Conservation (phyloP, 2,888 invertebrate genomes). For the Ctenicera cuprea region DNA sequence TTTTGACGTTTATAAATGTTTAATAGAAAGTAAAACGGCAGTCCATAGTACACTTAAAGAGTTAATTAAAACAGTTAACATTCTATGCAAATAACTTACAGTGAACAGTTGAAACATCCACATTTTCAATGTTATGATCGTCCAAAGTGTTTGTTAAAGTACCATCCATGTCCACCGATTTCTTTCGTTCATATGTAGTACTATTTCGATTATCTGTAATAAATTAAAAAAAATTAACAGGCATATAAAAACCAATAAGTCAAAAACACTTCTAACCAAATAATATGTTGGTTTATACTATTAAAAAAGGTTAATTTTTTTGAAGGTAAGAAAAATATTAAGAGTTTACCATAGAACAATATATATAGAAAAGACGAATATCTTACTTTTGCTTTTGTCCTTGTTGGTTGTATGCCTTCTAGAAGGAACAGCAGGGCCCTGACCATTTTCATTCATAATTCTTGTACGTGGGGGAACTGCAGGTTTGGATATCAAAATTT, state of each 20-base stretch:
- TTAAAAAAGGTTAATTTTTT: no score
- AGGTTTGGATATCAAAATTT: conserved; percentile 73
- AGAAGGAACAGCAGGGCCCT: conserved; percentile 18
- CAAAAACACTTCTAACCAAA: no score
- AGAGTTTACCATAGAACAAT: no score
- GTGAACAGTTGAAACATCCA: conserved; percentile 73
- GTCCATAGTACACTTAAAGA: no score
- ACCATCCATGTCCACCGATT: conserved; percentile 49
- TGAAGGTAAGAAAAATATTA: no score
- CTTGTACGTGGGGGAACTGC: conserved; percentile 79
- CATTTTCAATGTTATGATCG: conserved; percentile 63
- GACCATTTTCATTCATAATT: conserved; percentile 46
- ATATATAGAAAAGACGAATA: no score
- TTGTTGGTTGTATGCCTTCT: conserved; percentile 40
- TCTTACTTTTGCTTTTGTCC: conserved; percentile 48
- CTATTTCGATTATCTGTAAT: conserved; percentile 37
- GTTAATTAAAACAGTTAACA: no score
- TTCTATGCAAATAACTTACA: no score
- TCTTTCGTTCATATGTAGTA: conserved; percentile 43
- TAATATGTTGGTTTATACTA: no score
- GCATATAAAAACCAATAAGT: no score
- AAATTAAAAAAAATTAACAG: background rate
- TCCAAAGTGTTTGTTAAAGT: conserved; percentile 49
- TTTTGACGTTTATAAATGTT: no score
- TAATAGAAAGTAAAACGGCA: no score